Evolutionary conservation across 2,113 vertebrate genomes (phyloP), one percentile per base, ranked within the genome.

Genomic region (Haplochromis burtoni): DNA sequence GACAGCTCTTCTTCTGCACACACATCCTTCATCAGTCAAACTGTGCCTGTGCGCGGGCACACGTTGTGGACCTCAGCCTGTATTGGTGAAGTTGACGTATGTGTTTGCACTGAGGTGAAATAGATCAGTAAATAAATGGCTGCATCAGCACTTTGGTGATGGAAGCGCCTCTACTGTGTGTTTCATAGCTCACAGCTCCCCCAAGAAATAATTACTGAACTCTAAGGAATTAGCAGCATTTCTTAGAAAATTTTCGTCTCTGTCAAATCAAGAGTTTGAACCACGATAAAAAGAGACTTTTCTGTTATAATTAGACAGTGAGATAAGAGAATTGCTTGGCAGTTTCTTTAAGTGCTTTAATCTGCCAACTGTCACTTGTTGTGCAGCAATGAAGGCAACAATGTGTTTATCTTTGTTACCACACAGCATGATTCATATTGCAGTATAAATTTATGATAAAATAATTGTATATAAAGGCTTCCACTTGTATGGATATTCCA

Each of bases 91-190:
- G 76, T 55, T 71, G 85, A 90, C 10, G 10, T 82, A 45, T 85
- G 54, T 31, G 47, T 89, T 89, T 76, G 81, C 80, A 51, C 55
- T 19, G 8, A 87, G 84, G 53, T 63, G 81, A 55, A 86, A 76
- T 59, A 78, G 83, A 89, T 93, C 11, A 2, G 71, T 86, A 86
- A 87, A 89, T 86, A 47, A 91, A 86, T 14, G 73, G 26, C 61
- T 57, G 80, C 51, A 80, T 87, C 76, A 66, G 57, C 33, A 4
- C 82, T 63, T 71, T 90, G 93, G 92, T 55, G 90, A 94, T 61
- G 51, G 86, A 88, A 85, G 90, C 90, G 42, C 16, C 55, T 84
- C 86, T 29, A 3, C 24, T 26, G 3, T 79, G 59, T 85, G 5
- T 92, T 92, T 91, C 80, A 81, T 51, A 7, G 26, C 87, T 66